Conservation (phyloP, 2,797 vertebrate species). For the Trachurus trachurus region DNA sequence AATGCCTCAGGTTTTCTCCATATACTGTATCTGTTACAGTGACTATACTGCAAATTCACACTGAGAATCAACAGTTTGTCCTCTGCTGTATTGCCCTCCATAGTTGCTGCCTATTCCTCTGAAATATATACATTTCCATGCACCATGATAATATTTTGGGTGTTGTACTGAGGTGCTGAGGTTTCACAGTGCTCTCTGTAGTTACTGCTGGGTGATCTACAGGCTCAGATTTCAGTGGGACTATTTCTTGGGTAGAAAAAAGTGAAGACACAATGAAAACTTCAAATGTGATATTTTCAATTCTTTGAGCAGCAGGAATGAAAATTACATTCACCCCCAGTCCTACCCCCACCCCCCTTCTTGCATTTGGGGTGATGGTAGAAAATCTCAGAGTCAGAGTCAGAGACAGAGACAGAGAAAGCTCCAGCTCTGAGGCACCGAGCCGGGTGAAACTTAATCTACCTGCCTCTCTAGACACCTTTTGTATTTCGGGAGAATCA, state of each 20-base stretch:
- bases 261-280: conserved; percentile 19
- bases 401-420: conserved; percentile 4
- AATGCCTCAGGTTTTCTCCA: neutral
- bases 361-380: conserved; percentile 13
- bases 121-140: neutral
- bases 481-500: neutral
- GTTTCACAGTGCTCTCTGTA: neutral
- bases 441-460: conserved; percentile 1
- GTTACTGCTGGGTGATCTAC: neutral
- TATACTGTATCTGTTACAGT: no score
- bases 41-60: neutral
- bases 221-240: neutral
- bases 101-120: neutral
- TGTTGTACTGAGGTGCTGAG: neutral
- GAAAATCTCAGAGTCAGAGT: conserved; percentile 25
- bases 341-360: neutral
- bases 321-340: conserved; percentile 37
- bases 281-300: conserved; percentile 21
- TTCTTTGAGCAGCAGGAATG: conserved; percentile 13
- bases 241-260: conserved; percentile 22
- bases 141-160: neutral
- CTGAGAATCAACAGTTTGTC: neutral
- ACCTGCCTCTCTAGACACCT: neutral
- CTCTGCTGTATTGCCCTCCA: neutral
- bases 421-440: neutral